These are phyloP conservation scores for Unio pictorum DNA, from an alignment of 2,888 invertebrate species.

Conservation along the genomic window DNA sequence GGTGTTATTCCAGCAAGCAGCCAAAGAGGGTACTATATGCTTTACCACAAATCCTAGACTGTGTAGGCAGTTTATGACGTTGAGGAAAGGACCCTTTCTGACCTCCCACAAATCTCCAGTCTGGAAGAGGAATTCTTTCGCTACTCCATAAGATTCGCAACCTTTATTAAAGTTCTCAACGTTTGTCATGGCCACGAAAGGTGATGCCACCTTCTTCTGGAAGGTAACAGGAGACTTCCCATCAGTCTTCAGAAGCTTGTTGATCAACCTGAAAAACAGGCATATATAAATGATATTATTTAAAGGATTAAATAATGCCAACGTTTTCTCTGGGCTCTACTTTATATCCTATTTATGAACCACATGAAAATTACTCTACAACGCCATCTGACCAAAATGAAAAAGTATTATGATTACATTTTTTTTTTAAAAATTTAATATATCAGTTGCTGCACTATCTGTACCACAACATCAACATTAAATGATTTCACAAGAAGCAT, in stretches of 20 bases:
- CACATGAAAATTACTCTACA: no score
- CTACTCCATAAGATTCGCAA: conserved; percentile 55
- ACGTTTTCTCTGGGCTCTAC: no score
- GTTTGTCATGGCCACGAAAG: conserved; percentile 68
- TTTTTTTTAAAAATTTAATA: no score
- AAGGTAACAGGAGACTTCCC: conserved; percentile 51
- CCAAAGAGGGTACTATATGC: no score
- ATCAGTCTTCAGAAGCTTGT: conserved; percentile 57
- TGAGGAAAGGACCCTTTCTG: conserved; percentile 63
- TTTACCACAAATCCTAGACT: conserved; percentile 62
- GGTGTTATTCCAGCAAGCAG: no score
- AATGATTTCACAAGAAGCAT: no score
- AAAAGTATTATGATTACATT: no score
- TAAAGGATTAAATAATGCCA: not conserved
- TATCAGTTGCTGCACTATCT: no score
- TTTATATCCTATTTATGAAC: no score
- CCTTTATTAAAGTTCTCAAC: conserved; percentile 66
- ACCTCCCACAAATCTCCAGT: conserved; percentile 65
- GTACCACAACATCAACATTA: no score
- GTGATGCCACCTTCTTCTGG: conserved; percentile 62
- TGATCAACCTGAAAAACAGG: conserved; percentile 57
- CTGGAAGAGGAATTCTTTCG: conserved; percentile 56
- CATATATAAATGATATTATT: not conserved
- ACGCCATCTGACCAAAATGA: no score
- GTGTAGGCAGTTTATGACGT: conserved; percentile 65